These are phyloP conservation scores for Macaria notata DNA, from an alignment of 2,888 invertebrate species.

Conservation along the genomic window DNA sequence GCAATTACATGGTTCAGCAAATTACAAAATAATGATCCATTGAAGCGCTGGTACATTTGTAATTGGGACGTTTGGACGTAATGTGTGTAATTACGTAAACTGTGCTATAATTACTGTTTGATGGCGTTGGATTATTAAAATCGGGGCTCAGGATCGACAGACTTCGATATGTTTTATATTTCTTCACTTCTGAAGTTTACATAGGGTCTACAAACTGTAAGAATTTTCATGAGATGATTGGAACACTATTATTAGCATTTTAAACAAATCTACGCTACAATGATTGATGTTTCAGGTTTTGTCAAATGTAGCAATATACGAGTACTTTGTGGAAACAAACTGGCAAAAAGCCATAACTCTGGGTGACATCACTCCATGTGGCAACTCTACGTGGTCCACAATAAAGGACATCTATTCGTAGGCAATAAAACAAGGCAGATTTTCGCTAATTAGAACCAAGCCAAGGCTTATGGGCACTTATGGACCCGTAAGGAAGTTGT, in stretches of 20 bases:
- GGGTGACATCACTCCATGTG: constrained; percentile 8
- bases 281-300: too few relatives aligned
- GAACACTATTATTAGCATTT: too few relatives aligned
- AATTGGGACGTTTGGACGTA: constrained; percentile 40
- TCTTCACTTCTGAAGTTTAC: too few relatives aligned
- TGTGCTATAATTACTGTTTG: constrained; percentile 29
- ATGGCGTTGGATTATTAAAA: constrained; percentile 24
- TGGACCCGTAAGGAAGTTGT: constrained; percentile 19
- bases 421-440: constrained; percentile 15
- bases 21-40: constrained; percentile 44
- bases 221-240: too few relatives aligned
- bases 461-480: constrained; percentile 15
- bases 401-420: constrained; percentile 3
- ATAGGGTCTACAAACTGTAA: too few relatives aligned
- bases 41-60: constrained; percentile 29
- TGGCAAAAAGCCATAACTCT: constrained; percentile 5
- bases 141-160: constrained; percentile 1
- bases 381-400: background rate
- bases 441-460: constrained; percentile 16
- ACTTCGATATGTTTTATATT: background rate
- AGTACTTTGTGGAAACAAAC: background rate
- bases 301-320: too few relatives aligned
- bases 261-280: too few relatives aligned
- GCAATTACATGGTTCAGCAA: constrained; percentile 20
- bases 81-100: constrained; percentile 41